Base-by-base conservation (phyloP, 2,113 vertebrate genomes). In the Thomomys bottae region DNA sequence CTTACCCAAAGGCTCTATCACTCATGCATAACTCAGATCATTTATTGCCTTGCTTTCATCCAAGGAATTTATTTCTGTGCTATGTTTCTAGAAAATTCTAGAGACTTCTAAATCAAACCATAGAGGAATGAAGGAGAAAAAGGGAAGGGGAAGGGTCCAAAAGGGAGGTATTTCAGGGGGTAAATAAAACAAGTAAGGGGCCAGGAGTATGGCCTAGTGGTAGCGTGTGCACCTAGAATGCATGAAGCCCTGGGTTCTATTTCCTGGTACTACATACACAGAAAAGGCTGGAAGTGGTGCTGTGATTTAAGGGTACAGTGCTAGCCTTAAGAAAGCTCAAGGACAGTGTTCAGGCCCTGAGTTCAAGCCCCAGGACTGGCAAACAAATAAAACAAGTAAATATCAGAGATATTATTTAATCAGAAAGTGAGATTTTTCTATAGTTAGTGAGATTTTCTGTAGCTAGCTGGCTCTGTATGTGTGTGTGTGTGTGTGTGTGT, bases 1-100 rank as follows among this genome's bases (percentile, higher is more conserved):
- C 92, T 91, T 91, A 96, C 95, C 92, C 96, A 88, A 96, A 97
- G 92, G 38, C 94, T 94, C 94, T 80, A 91, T 97, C 97, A 93
- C 89, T 97, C 95, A 96, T 85, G 94, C 86, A 34, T 94, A 96
- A 90, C 96, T 94, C 91, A 92, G 86, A 94, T 93, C 91, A 95
- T 94, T 95, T 77, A 92, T 67, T 0, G 0, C 67, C 63, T 91
- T 96, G 93, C 49, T 93, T 96, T 70, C 80, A 95, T 96, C 75
- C 80, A 95, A 97, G 94, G 92, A 97, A 96, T 90, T 82, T 93
- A 95, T 95, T 93, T 97, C 95, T 91, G 91, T 76, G 49, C 38
- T 0, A 0, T 75, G 57, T 90, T 95, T 94, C 88, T 89, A 95
- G 79, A 77, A 87, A 95, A 96, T 49, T 92, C 84, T 94, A 93